Base-by-base conservation (phyloP, 2,888 invertebrate genomes). In the Mycogona germanica region DNA sequence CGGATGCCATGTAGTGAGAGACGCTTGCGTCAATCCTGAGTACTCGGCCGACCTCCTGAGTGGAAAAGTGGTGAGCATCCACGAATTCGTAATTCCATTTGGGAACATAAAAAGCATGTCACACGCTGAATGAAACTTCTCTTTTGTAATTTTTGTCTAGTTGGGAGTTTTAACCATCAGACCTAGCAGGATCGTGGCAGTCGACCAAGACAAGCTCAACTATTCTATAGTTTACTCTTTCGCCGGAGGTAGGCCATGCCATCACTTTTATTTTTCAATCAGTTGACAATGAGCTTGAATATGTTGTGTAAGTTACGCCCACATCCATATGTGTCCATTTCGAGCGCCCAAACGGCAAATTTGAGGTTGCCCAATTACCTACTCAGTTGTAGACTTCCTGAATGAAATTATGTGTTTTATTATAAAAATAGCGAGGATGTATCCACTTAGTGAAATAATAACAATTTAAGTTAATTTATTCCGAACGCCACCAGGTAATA, bases 121-220 rank as follows among this genome's bases (percentile, higher is more conserved):
- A n/a, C 25, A 23, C 9, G n/a, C 4, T 6, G 6, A 6, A 30
- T 53, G 14, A 17, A 51, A 6, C 21, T 29, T 49, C 21, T 32
- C 12, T 23, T 41, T 58, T 49, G 17, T 38, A 38, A 19, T 38
- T 5, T 3, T n/a, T n/a, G 26, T 41, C 17, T 38, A 51, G 60
- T 81, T 87, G 46, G 91, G 89, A 1, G 81, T 87, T 25, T 76
- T 92, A 23, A 81, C 83, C 55, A 80, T 91, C 21, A 78, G 80
- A 30, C 91, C 91, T 0, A 88, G 88, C 66, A 84, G 87, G 67
- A 87, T 92, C 57, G 86, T 87, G 71, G 91, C 91, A 0, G 81
- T 87, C 0, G 91, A 92, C 69, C 82, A 87, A 79, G 91, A 91
- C 65, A 87, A 88, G 1, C 76, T 91, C 42, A 84, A 87, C 65